Base-by-base conservation (phyloP, 2,888 invertebrate genomes). In the Oxytorus armatus region DNA sequence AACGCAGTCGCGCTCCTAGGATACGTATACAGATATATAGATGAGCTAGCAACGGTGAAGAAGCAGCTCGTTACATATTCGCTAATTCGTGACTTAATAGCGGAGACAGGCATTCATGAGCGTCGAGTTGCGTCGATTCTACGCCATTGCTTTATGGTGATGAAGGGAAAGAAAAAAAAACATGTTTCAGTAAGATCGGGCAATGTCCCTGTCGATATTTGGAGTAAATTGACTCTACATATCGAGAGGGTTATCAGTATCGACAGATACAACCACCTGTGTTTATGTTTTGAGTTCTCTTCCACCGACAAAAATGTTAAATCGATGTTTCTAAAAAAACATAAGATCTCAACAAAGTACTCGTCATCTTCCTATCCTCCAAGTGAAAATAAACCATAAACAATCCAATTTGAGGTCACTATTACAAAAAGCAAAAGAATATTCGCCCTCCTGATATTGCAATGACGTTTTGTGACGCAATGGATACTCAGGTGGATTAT, bases 11-110 rank as follows among this genome's bases (percentile, higher is more conserved):
- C 49, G 57, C 55, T 70, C 44, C 51, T 53, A 69, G 53, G 61
- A 39, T 16, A 16, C 33, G 47, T 47, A 57, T 25, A 23, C 7
- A 25, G 3, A 23, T n/a, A 33, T 29, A 55, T 44, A 18, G n/a
- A n/a, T n/a, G 14, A 14, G 53, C 51, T 36, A 42, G 63, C 23
- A 23, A 63, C 25, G 63, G 55, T 47, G 36, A 63, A 69, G 55
- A 61, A 33, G 61, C 29, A 25, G 61, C 36, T 63, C 51, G 77
- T 77, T 77, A 77, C 39, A 69, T 77, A 77, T 77, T 70, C 47
- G 55, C 61, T 69, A 63, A 70, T 55, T 70, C 33, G 63, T 70
- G 47, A 77, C 63, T 69, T 53, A 63, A 63, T 63, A 63, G 51
- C 59, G n/a, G 39, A 36, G 69, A 65, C 63, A 55, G n/a, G 25